Percentiles rank a stretch among this genome's conserved stretches.
phyloP scores from a whole-genome alignment of 2,797 vertebrate genomes.

The Pristis pectinata region DNA sequence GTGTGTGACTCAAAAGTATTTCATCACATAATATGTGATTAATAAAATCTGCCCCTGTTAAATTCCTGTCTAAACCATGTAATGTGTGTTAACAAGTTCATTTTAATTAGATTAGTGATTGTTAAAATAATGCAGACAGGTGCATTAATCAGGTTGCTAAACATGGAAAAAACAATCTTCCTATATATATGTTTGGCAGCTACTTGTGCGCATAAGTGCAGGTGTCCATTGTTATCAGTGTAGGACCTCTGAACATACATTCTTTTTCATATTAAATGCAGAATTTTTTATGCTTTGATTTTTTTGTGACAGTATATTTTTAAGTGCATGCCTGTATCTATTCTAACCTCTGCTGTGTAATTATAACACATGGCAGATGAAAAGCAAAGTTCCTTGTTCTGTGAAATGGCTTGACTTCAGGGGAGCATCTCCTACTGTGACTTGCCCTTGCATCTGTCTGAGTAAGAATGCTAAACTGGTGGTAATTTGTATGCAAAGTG shows the following conservation, averaged over 20 bases:
- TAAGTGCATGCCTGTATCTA: background rate
- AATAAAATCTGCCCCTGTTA: background rate
- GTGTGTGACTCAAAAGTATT: slow-evolving; percentile 18
- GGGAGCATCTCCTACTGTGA: background rate
- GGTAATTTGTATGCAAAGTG: background rate
- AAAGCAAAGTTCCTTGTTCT: background rate
- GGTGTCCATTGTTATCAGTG: background rate
- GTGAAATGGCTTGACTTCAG: background rate
- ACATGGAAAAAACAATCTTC: background rate
- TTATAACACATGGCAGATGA: background rate
- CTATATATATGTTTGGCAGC: background rate
- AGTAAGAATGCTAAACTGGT: background rate
- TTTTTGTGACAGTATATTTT: background rate
- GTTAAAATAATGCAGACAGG: background rate
- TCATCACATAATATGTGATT: slow-evolving; percentile 13
- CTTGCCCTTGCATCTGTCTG: background rate
- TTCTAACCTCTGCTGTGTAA: background rate
- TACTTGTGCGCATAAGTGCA: background rate
- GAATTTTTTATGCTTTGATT: background rate
- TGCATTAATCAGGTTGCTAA: background rate
- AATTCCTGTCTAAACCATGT: background rate
- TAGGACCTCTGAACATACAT: background rate
- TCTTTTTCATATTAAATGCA: background rate
- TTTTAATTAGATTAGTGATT: background rate
- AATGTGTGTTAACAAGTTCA: background rate